Conservation (phyloP, 2,797 vertebrate genomes). For the Clamator glandarius region DNA sequence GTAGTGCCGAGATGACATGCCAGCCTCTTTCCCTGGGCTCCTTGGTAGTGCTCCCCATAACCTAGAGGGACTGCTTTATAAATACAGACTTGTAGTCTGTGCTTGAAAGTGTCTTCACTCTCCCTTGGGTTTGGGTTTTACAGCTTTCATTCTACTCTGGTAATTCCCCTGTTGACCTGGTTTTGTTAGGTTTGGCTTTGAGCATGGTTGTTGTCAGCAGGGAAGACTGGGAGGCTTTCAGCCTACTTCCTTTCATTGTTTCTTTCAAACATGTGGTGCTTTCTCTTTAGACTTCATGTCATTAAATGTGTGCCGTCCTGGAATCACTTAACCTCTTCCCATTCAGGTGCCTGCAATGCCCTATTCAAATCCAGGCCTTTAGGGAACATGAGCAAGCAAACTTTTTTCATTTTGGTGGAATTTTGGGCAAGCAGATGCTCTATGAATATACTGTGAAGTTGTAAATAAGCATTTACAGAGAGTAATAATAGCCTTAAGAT, state of each 20-base stretch:
- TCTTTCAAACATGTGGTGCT: constrained; percentile 11
- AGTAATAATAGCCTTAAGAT: neutral
- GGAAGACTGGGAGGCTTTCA: constrained; percentile 2
- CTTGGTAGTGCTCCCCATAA: neutral
- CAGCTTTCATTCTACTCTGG: neutral
- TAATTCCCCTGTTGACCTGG: neutral
- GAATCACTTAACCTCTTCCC: constrained; percentile 12
- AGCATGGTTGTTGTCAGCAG: rapidly evolving
- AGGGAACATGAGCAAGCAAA: rapidly evolving
- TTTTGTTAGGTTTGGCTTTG: neutral
- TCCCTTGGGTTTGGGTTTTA: neutral
- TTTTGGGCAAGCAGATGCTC: neutral
- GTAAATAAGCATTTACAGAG: neutral
- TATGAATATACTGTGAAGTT: neutral
- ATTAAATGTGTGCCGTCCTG: neutral
- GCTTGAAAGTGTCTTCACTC: neutral
- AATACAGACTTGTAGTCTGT: neutral
- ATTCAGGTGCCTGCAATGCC: neutral
- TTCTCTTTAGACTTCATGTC: neutral
- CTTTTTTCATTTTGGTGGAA: neutral
- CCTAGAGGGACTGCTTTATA: neutral
- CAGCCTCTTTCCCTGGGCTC: neutral
- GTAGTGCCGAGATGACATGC: neutral
- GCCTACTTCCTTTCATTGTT: constrained; percentile 61
- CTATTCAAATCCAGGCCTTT: neutral